These are phyloP conservation scores for Macaria notata DNA, from an alignment of 2,888 invertebrate genomes.

Conservation along the genomic window DNA sequence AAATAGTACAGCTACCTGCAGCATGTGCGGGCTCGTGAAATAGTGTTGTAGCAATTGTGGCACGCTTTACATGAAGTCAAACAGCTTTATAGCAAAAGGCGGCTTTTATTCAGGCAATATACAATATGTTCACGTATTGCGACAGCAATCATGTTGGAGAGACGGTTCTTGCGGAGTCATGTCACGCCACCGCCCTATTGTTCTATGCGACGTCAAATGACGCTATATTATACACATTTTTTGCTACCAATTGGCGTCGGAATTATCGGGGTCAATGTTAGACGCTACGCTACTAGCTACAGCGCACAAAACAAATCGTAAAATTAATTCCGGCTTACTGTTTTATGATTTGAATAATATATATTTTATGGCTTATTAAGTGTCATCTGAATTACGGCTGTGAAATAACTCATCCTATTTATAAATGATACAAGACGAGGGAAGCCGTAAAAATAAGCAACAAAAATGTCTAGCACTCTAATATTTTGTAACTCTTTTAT, in stretches of 20 bases:
- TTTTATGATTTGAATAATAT: slow-evolving; percentile 11
- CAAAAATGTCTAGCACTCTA: too few species aligned
- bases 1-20: slow-evolving; percentile 18
- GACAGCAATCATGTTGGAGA: slow-evolving; percentile 12
- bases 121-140: slow-evolving; percentile 17
- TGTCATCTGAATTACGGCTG: slow-evolving; percentile 9
- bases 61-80: slow-evolving; percentile 25
- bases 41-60: slow-evolving; percentile 14
- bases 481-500: too few species aligned
- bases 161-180: slow-evolving; percentile 24
- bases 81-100: slow-evolving; percentile 17
- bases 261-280: slow-evolving; percentile 46
- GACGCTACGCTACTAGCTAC: slow-evolving; percentile 15
- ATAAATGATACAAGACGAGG: neutral
- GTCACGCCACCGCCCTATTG: slow-evolving; percentile 55
- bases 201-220: slow-evolving; percentile 54
- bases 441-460: neutral
- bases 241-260: slow-evolving; percentile 44
- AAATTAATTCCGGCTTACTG: slow-evolving; percentile 1
- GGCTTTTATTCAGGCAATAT: slow-evolving; percentile 13
- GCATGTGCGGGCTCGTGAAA: slow-evolving; percentile 15
- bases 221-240: slow-evolving; percentile 39
- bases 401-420: slow-evolving; percentile 3
- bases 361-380: slow-evolving; percentile 4
- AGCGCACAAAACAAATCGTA: slow-evolving; percentile 24